A percentile compares a stretch with the other conserved stretches of the same genome.
Evolutionary conservation across 1,140 invertebrate species (phyloP).

Genomic region (Caenorhabditis tropicalis): DNA sequence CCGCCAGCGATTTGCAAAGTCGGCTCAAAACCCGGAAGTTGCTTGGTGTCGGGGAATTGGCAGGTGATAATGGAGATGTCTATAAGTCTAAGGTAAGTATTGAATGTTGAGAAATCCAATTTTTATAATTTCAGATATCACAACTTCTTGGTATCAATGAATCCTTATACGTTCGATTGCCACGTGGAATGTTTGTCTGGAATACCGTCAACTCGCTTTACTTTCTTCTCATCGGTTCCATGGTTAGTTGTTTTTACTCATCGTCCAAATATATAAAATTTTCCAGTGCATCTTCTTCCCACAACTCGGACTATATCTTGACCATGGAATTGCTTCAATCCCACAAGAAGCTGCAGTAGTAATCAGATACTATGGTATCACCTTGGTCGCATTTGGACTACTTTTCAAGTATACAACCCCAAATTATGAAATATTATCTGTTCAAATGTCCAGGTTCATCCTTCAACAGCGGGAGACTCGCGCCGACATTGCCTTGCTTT

Average conservation of each 20-base stretch:
- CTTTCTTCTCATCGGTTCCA: slow-evolving; percentile 14
- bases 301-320: neutral
- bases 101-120: neutral
- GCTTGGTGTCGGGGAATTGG: slow-evolving; percentile 51
- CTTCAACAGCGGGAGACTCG: slow-evolving; percentile 23
- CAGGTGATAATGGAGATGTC: slow-evolving; percentile 36
- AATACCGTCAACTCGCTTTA: slow-evolving; percentile 49
- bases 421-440: neutral
- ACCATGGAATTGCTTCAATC: neutral
- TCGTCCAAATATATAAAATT: neutral
- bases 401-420: slow-evolving; percentile 46
- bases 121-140: slow-evolving; percentile 45
- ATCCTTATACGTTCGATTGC: slow-evolving; percentile 38
- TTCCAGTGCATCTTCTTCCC: slow-evolving; percentile 36
- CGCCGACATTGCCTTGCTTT: slow-evolving; percentile 19
- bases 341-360: neutral
- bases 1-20: slow-evolving; percentile 47
- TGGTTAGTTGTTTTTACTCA: slow-evolving; percentile 33
- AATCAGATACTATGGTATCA: slow-evolving; percentile 28
- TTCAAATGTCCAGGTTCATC: slow-evolving; percentile 18
- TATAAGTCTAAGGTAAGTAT: slow-evolving; percentile 48
- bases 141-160: slow-evolving; percentile 55
- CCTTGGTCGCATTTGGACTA: slow-evolving; percentile 32
- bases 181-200: slow-evolving; percentile 50
- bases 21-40: slow-evolving; percentile 55